phyloP scores from a whole-genome alignment of 2,113 vertebrate genomes.

The Mustela lutreola region DNA sequence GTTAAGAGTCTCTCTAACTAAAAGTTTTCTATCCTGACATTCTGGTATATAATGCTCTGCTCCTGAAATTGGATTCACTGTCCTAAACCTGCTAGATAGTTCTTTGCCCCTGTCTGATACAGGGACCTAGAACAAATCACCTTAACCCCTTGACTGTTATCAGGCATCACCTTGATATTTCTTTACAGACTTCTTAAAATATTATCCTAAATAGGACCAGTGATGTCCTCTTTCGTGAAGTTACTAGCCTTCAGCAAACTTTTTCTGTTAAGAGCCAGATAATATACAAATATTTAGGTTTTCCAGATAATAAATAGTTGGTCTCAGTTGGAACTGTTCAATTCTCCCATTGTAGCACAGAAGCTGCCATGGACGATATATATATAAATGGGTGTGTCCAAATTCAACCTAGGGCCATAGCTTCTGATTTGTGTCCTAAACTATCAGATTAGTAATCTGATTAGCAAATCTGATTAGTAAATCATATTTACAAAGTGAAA shows the following conservation, averaged over 20 bases:
- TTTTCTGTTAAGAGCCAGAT: background rate
- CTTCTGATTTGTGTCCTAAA: background rate
- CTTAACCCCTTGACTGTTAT: background rate
- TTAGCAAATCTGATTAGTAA: no score
- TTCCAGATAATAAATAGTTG: background rate
- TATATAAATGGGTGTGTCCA: background rate
- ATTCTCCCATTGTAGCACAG: background rate
- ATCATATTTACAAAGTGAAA: background rate
- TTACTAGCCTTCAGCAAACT: background rate
- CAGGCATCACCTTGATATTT: background rate
- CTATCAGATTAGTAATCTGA: background rate
- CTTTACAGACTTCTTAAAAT: background rate
- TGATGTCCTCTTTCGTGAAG: background rate
- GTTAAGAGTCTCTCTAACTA: background rate
- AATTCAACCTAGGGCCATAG: background rate
- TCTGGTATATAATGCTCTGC: background rate
- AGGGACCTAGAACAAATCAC: background rate
- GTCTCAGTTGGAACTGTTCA: background rate
- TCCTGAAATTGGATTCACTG: background rate
- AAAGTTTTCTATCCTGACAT: background rate
- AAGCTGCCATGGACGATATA: background rate
- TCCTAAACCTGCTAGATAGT: background rate
- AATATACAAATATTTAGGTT: background rate
- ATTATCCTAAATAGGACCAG: background rate
- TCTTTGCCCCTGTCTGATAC: background rate